phyloP scores from a whole-genome alignment of 2,797 vertebrate genomes.

The Artibeus lituratus region DNA sequence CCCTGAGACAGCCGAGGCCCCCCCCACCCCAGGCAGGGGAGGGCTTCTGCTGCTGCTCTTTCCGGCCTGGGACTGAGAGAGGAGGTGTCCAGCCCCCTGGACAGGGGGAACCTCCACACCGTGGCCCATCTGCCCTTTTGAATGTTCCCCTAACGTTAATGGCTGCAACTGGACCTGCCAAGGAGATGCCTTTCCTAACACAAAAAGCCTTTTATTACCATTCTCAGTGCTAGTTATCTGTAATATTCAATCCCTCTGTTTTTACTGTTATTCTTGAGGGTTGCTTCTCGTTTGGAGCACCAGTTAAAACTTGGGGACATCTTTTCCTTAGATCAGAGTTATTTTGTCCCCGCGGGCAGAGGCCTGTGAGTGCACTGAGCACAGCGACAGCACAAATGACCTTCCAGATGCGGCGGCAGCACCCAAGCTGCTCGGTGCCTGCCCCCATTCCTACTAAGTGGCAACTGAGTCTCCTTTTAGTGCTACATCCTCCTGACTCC shows the following conservation, averaged over 20 bases:
- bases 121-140: constrained; percentile 32
- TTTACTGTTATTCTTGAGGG: background rate
- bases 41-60: background rate
- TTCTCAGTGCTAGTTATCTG: background rate
- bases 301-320: background rate
- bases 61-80: background rate
- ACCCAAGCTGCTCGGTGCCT: background rate
- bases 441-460: background rate
- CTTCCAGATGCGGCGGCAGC: background rate
- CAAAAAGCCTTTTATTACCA: constrained; percentile 49
- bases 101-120: background rate
- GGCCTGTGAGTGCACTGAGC: background rate
- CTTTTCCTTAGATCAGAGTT: background rate
- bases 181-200: background rate
- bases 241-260: background rate
- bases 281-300: background rate
- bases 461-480: background rate
- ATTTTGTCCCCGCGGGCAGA: background rate
- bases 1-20: background rate
- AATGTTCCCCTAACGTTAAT: background rate
- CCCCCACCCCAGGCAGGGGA: too few relatives aligned
- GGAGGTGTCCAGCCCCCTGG: background rate
- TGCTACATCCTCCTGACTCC: background rate
- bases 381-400: background rate
- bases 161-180: constrained; percentile 34